phyloP scores from a whole-genome alignment of 2,113 vertebrate genomes.

The Lepidothrix coronata region DNA sequence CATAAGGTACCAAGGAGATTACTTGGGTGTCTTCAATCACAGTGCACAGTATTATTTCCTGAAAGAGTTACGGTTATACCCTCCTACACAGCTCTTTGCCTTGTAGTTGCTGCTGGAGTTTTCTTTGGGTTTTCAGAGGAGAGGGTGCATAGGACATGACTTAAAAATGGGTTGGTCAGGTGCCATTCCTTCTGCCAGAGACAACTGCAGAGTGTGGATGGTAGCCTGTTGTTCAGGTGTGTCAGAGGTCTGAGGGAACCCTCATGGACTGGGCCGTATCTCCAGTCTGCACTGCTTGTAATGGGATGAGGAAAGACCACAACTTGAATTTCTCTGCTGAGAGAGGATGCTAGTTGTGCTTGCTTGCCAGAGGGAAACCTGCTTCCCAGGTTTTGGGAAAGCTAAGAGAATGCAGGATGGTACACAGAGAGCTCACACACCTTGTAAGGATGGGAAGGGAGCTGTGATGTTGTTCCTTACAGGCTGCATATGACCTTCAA shows the following conservation, averaged over 20 bases:
- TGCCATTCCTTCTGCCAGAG: background rate
- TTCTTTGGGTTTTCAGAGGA: background rate
- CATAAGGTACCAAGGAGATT: background rate
- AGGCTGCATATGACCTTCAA: background rate
- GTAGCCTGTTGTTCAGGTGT: background rate
- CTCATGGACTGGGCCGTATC: fast-evolving
- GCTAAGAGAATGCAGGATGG: background rate
- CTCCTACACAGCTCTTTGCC: background rate
- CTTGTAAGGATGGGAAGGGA: background rate
- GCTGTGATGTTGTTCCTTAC: background rate
- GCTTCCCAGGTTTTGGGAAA: background rate
- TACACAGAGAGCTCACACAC: background rate
- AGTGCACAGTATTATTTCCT: background rate
- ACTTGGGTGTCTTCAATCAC: background rate
- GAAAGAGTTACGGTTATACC: background rate
- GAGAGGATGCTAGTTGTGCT: background rate
- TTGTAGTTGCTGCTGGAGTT: background rate
- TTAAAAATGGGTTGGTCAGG: background rate
- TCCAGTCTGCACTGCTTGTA: background rate
- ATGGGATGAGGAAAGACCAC: background rate
- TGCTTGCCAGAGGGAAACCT: fast-evolving
- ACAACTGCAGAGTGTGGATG: fast-evolving
- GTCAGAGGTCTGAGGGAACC: background rate
- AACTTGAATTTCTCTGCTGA: background rate
- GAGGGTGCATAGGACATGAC: background rate